Conservation (phyloP, 1,140 invertebrate genomes). For the Orussus abietinus region DNA sequence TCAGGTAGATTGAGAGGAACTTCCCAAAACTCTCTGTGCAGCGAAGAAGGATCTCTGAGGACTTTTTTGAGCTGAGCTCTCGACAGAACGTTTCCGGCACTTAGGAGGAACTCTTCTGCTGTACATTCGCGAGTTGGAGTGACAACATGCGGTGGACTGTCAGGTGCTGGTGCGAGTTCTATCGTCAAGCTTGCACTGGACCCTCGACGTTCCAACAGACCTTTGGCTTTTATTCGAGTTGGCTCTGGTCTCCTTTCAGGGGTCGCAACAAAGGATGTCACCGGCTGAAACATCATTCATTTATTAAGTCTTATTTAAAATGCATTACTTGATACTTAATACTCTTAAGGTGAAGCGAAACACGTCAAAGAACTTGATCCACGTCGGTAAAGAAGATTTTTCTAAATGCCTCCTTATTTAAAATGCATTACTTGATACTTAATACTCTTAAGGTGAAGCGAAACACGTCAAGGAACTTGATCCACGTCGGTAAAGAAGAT, state of each 20-base stretch:
- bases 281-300: no score
- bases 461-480: no score
- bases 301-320: no score
- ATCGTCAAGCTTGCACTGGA: slow-evolving; percentile 85
- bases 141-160: slow-evolving; percentile 52
- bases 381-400: no score
- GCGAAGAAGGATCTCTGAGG: slow-evolving; percentile 52
- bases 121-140: slow-evolving; percentile 55
- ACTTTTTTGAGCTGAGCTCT: slow-evolving; percentile 67
- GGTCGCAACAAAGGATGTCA: slow-evolving; percentile 17
- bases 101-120: slow-evolving; percentile 63
- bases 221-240: slow-evolving; percentile 59
- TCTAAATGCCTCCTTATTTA: no score
- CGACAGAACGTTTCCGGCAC: slow-evolving; percentile 62
- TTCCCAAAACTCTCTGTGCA: slow-evolving; percentile 92
- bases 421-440: no score
- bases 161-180: slow-evolving; percentile 50
- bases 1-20: slow-evolving; percentile 88
- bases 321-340: no score
- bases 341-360: no score
- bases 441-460: no score
- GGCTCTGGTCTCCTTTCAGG: slow-evolving; percentile 47
- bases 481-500: no score
- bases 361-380: no score
- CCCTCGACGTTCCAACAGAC: slow-evolving; percentile 71